Percentiles rank a stretch among this genome's conserved stretches.
Evolutionary conservation across 2,888 invertebrate genomes (phyloP).

Genomic region (Mythimna albipuncta): DNA sequence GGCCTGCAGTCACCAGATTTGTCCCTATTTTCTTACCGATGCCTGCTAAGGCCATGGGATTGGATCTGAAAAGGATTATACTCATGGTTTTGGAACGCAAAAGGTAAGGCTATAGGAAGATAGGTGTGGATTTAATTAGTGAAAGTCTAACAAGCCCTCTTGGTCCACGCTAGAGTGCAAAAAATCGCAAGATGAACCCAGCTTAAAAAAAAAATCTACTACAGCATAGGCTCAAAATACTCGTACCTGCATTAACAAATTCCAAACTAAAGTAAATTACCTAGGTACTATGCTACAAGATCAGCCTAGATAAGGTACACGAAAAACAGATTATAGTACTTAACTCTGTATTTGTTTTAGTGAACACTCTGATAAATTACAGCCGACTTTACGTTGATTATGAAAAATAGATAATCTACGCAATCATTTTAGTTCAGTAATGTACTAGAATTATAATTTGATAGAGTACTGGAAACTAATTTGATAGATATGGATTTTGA

Average conservation of each 20-base stretch:
- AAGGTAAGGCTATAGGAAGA: no score
- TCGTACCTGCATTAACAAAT: not conserved
- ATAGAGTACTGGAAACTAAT: constrained; percentile 54
- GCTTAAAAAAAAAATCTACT: not conserved
- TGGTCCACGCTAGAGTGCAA: no score
- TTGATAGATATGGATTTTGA: constrained; percentile 35
- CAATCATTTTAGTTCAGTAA: constrained; percentile 42
- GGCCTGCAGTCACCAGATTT: not conserved
- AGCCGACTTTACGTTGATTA: constrained; percentile 44
- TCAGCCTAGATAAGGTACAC: constrained; percentile 17
- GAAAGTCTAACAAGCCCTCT: no score
- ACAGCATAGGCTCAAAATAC: not conserved
- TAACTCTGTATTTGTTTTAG: constrained; percentile 47
- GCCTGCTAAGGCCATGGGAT: no score
- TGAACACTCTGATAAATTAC: constrained; percentile 53
- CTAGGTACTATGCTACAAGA: constrained; percentile 7
- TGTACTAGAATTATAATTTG: constrained; percentile 42
- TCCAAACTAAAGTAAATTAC: constrained; percentile 9
- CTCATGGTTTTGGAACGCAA: no score
- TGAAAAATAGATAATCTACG: constrained; percentile 53
- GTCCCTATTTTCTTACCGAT: not conserved
- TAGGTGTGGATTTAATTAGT: no score
- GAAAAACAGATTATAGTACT: constrained; percentile 30
- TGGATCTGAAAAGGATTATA: no score
- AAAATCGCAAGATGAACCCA: no score